These are phyloP conservation scores for Diphyllodes magnificus DNA, from an alignment of 2,113 vertebrate species.

Conservation along the genomic window DNA sequence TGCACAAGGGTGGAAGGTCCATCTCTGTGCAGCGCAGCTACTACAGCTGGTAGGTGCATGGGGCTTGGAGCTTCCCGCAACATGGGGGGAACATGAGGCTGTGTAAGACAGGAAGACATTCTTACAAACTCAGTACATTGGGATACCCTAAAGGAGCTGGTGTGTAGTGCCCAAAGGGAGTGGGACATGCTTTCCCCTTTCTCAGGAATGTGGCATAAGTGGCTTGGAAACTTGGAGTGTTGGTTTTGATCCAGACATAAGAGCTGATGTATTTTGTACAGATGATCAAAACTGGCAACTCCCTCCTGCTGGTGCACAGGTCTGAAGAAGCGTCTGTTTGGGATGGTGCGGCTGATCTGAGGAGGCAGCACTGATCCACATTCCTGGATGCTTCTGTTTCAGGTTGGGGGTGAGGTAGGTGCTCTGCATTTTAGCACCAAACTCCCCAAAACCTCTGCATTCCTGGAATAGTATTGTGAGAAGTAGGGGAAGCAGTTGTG, in stretches of 20 bases:
- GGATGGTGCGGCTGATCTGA: slow-evolving; percentile 66
- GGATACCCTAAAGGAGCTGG: background rate
- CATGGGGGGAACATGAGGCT: background rate
- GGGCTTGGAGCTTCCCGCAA: background rate
- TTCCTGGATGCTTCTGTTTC: slow-evolving; percentile 70
- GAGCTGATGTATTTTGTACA: slow-evolving; percentile 68
- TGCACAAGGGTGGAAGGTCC: slow-evolving; percentile 97
- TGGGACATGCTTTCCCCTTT: slow-evolving; percentile 26
- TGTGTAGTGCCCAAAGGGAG: slow-evolving; percentile 40
- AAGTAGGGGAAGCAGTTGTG: slow-evolving; percentile 22
- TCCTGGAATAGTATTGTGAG: slow-evolving; percentile 55
- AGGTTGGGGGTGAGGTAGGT: slow-evolving; percentile 68
- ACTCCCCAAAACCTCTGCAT: slow-evolving; percentile 65
- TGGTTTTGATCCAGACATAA: slow-evolving; percentile 66
- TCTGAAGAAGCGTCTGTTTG: slow-evolving; percentile 68
- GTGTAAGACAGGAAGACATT: background rate
- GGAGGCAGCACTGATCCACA: slow-evolving; percentile 67
- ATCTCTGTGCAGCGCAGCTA: slow-evolving; percentile 94
- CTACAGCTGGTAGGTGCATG: slow-evolving; percentile 86
- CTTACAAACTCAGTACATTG: background rate
- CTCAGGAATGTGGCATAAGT: slow-evolving; percentile 49
- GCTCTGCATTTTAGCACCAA: slow-evolving; percentile 69
- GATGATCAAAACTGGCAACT: slow-evolving; percentile 70
- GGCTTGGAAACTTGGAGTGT: slow-evolving; percentile 52
- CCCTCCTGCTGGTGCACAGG: slow-evolving; percentile 66